Base-by-base conservation (phyloP, 2,113 vertebrate genomes). In the Plestiodon gilberti region DNA sequence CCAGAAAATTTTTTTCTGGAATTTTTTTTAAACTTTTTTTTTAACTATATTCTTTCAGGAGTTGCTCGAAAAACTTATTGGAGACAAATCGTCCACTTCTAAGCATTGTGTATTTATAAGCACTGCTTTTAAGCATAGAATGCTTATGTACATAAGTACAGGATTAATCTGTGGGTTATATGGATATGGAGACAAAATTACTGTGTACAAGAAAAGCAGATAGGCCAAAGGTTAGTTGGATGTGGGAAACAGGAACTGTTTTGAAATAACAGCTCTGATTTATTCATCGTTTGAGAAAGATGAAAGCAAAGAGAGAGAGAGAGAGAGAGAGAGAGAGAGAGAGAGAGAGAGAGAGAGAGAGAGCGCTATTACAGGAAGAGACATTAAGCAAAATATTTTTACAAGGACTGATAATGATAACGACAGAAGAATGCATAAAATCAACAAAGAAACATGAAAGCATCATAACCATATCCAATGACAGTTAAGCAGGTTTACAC, bases 381-480 rank as follows among this genome's bases (percentile, higher is more conserved):
- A 35, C 61, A 67, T 76, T 76, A 52, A 76, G 48, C 22, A 15
- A 35, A 33, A 75, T 43, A 77, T 38, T 74, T 80, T 82, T 77
- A 82, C 28, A 76, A 64, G 62, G 13, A 33, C 25, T 87, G 79
- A 82, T 77, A 69, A 82, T 67, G 57, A 80, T 30, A 76, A 64
- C 30, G 30, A 43, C 22, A 78, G 77, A 69, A 77, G 85, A 93
- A 91, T 85, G 78, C 83, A 93, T 87, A 89, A 70, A 89, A 78
- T 74, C 82, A 92, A 90, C 87, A 89, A 83, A 88, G n/a, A 92
- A 84, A 86, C 89, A 90, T 94, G 93, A 94, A 91, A 92, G 80
- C 77, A 81, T 84, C 85, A 78, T 55, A 69, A 90, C 77, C 64
- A 86, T 86, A 83, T 79, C 75, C 81, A 4, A 87, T 85, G 28